Conservation (phyloP, 1,140 invertebrate species). For the Lamellibrachia luymesi region DNA sequence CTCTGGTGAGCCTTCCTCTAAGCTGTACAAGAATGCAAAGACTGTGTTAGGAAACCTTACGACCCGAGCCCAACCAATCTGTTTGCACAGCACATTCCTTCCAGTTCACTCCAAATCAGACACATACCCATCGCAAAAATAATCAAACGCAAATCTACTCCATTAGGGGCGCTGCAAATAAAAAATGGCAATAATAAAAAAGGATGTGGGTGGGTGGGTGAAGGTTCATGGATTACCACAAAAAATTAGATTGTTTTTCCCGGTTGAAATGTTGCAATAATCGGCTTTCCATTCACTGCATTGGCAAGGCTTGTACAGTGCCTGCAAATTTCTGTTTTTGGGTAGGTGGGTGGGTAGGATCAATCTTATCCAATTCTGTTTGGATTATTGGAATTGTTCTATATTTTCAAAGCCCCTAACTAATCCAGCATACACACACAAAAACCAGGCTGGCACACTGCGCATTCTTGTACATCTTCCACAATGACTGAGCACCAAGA, state of each 20-base stretch:
- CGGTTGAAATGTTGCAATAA: no score
- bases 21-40: not conserved
- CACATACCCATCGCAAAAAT: not conserved
- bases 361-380: no score
- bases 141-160: not conserved
- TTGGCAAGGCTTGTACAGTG: no score
- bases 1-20: not conserved
- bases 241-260: no score
- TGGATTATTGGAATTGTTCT: no score
- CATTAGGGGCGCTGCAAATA: not conserved
- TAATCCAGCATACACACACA: not conserved
- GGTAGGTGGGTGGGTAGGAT: no score
- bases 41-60: not conserved
- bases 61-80: not conserved
- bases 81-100: not conserved
- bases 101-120: not conserved
- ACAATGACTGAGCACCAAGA: not conserved
- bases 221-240: no score
- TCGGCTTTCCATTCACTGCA: no score
- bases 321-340: no score
- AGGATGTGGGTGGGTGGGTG: no score
- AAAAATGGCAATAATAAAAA: no score
- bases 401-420: no score
- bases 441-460: not conserved
- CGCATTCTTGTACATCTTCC: not conserved